Conservation (phyloP, 2,797 vertebrate species). For the Petrocephalus schoutedeni region DNA sequence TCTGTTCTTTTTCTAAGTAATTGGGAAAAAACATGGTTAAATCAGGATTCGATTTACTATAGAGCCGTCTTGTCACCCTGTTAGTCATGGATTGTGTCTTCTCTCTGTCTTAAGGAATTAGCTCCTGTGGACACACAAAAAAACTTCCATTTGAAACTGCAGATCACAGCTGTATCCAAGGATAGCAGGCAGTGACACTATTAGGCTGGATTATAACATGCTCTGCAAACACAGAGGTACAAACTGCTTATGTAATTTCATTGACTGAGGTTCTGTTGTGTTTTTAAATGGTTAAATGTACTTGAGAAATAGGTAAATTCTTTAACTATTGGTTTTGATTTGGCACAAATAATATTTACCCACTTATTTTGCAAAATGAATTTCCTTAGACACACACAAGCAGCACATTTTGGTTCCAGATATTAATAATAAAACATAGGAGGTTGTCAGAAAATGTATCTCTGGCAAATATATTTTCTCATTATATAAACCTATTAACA, state of each 20-base stretch:
- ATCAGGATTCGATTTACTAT: conserved; percentile 8
- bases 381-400: background rate
- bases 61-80: background rate
- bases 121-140: background rate
- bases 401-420: background rate
- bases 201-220: background rate
- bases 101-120: conserved; percentile 2
- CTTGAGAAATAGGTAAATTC: background rate
- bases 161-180: background rate
- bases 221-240: background rate
- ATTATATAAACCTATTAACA: background rate
- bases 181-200: background rate
- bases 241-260: background rate
- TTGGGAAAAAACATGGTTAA: background rate
- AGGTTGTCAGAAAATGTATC: background rate
- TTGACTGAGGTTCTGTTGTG: background rate
- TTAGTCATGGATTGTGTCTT: background rate
- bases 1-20: background rate
- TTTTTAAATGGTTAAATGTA: background rate
- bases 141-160: background rate
- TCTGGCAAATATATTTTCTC: background rate
- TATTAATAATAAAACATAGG: background rate
- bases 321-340: background rate
- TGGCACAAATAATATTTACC: background rate
- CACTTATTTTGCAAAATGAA: background rate